Evolutionary conservation across 2,888 invertebrate genomes (phyloP).

Genomic region (Tipula vernalis): DNA sequence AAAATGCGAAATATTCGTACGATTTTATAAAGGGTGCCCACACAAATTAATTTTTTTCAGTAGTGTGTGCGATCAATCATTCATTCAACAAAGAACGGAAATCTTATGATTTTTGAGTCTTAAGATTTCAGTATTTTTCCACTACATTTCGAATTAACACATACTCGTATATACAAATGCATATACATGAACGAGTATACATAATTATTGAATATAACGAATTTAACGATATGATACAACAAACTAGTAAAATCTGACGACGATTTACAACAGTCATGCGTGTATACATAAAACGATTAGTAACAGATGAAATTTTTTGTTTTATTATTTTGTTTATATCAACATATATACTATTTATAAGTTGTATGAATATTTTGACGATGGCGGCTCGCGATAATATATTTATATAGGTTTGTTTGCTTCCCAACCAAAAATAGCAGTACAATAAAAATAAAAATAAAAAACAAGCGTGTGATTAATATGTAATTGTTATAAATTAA

Average conservation of each 20-base stretch:
- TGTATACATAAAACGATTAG: background rate
- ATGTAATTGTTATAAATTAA: background rate
- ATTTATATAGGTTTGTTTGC: background rate
- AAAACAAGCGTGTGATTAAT: background rate
- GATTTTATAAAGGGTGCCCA: background rate
- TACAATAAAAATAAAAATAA: background rate
- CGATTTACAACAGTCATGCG: background rate
- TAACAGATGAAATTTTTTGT: background rate
- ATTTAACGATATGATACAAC: background rate
- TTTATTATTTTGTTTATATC: background rate
- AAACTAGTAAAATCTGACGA: background rate
- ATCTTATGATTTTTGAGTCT: background rate
- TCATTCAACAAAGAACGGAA: background rate
- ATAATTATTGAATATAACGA: background rate
- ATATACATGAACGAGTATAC: background rate
- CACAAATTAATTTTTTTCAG: too few species aligned
- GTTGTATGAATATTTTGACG: background rate
- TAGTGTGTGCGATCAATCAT: background rate
- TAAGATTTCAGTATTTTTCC: background rate
- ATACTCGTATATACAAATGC: background rate
- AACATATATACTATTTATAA: background rate
- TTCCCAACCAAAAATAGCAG: background rate
- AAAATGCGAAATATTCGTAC: background rate
- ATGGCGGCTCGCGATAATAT: background rate
- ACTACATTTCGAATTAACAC: background rate